phyloP scores from a whole-genome alignment of 2,888 invertebrate species.

The Drosophila siamana region DNA sequence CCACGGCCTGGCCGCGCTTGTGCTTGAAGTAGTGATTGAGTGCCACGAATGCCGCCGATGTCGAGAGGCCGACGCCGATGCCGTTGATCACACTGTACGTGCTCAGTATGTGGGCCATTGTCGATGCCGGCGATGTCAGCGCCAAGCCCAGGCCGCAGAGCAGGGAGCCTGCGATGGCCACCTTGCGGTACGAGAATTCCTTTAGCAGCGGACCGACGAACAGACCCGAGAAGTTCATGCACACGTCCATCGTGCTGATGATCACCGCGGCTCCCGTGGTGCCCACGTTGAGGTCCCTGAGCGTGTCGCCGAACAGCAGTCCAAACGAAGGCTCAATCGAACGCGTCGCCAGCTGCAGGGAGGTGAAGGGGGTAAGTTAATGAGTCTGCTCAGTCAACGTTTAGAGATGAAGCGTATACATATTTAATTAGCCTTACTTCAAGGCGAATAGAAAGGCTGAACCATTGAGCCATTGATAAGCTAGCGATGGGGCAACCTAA shows the following conservation, averaged over 20 bases:
- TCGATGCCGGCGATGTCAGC: conserved; percentile 89
- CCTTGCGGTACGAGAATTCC: conserved; percentile 91
- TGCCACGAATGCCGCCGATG: conserved; percentile 92
- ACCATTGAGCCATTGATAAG: too few relatives aligned
- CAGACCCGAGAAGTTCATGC: conserved; percentile 92
- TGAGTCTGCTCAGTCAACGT: neutral
- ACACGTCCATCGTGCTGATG: conserved; percentile 91
- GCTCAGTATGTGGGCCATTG: conserved; percentile 90
- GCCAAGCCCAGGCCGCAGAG: conserved; percentile 89
- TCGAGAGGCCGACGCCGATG: conserved; percentile 91
- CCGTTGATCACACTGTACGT: conserved; percentile 92
- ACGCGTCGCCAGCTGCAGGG: conserved; percentile 90
- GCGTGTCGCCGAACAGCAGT: conserved; percentile 91
- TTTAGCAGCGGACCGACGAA: conserved; percentile 92
- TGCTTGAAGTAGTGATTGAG: conserved; percentile 91
- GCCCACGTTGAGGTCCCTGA: conserved; percentile 89
- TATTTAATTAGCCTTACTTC: too few relatives aligned
- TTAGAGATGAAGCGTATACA: too few relatives aligned
- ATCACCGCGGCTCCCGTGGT: conserved; percentile 92
- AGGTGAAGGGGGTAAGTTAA: neutral
- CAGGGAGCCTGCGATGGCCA: conserved; percentile 89
- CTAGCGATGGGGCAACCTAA: too few relatives aligned
- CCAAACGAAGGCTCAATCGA: conserved; percentile 93
- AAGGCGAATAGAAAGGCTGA: too few relatives aligned
- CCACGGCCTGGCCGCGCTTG: conserved; percentile 92